phyloP scores from a whole-genome alignment of 2,888 invertebrate species.

The Eupithecia insigniata region DNA sequence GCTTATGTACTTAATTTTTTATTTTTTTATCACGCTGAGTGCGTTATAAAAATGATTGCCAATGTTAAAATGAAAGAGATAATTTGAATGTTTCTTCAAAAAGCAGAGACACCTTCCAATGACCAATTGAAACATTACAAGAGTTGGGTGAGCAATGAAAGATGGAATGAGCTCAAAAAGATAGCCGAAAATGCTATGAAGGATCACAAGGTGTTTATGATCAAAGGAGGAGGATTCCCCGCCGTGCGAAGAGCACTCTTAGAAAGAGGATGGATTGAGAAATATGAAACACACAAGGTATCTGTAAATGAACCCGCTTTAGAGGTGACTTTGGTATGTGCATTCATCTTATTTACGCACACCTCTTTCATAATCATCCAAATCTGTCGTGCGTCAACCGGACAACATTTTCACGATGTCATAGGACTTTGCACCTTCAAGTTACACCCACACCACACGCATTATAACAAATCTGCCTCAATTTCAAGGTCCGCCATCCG shows the following conservation, averaged over 20 bases:
- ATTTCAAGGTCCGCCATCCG: constrained; percentile 70
- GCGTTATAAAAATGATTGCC: too few relatives aligned
- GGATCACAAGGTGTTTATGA: constrained; percentile 87
- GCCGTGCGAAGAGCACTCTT: constrained; percentile 88
- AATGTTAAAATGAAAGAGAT: not conserved
- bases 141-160: constrained; percentile 86
- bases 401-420: constrained; percentile 13
- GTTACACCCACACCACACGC: not conserved
- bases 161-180: constrained; percentile 86
- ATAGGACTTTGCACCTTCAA: constrained; percentile 14
- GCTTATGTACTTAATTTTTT: not conserved
- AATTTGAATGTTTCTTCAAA: not conserved
- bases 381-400: constrained; percentile 13
- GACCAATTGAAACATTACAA: constrained; percentile 79
- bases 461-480: constrained; percentile 10
- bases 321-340: constrained; percentile 24
- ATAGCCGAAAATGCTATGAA: constrained; percentile 87
- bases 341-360: constrained; percentile 24
- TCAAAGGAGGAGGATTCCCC: constrained; percentile 89
- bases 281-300: constrained; percentile 83
- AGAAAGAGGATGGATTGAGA: constrained; percentile 90
- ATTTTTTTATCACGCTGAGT: not conserved
- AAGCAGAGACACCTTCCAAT: constrained; percentile 55
- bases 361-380: constrained; percentile 27
- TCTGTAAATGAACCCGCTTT: constrained; percentile 31